A percentile compares a stretch with the other conserved stretches of the same genome.
Evolutionary conservation across 2,113 vertebrate genomes (phyloP).

Genomic region (Phocoena sinus): DNA sequence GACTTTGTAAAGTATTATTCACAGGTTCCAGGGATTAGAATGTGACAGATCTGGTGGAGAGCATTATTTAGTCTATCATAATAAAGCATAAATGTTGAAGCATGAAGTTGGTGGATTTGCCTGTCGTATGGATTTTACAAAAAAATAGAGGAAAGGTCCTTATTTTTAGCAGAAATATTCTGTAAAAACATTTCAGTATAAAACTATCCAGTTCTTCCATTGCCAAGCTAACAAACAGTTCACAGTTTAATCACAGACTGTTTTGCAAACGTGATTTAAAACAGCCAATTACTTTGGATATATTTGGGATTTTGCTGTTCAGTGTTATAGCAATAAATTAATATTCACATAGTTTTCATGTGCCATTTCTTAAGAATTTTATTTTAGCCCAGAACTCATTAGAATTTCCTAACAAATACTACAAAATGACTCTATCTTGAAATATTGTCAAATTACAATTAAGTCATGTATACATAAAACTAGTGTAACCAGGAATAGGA

Average conservation of each 20-base stretch:
- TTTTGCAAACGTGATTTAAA: conserved; percentile 47
- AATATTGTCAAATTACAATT: neutral
- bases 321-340: neutral
- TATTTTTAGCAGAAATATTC: conserved; percentile 27
- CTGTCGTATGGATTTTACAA: neutral
- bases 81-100: neutral
- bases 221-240: neutral
- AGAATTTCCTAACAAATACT: neutral
- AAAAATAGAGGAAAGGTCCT: neutral
- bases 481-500: neutral
- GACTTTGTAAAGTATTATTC: neutral
- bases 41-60: neutral
- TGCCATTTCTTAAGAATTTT: conserved; percentile 30
- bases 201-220: neutral
- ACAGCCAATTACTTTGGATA: conserved; percentile 19
- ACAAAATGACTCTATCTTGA: neutral
- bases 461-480: neutral
- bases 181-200: neutral
- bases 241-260: conserved; percentile 15
- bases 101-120: neutral
- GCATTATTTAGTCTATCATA: neutral
- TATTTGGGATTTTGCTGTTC: conserved; percentile 11
- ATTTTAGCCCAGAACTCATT: neutral
- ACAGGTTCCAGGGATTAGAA: neutral
- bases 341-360: neutral